Evolutionary conservation across 2,888 invertebrate species (phyloP), one percentile per base, ranked within the genome.

Genomic region (Heteropelma amictum): DNA sequence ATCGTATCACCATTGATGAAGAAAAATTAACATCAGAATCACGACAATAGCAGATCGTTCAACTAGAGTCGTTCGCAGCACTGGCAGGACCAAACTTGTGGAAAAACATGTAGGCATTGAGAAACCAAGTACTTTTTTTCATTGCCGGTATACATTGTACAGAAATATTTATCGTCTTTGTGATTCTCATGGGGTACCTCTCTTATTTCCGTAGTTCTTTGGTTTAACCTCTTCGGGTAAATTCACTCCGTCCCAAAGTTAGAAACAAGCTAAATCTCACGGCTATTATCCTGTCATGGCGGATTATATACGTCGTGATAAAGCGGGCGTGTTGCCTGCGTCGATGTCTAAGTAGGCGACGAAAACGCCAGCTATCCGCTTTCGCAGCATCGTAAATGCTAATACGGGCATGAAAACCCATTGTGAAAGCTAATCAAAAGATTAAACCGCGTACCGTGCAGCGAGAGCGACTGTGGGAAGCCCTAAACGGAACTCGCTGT

Each of bases 261-360:
- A 38, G 49, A 40, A 61, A 47, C 23, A 38, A 49, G 10, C 40
- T 30, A 19, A 42, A 64, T 28, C 28, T 42, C 19, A 8, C 21
- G 42, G 53, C 12, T 51, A 28, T 38, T 28, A 7, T 49, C 26
- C 21, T 21, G n/a, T n/a, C 21, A 40, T 2, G 40, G 63, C 35
- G 68, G 35, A 73, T 73, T 35, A 30, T n/a, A n/a, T 56, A 68
- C 33, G 49, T 26, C 58, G 56, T 68, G 68, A 68, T 64, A 63
- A 73, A 64, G 30, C 61, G 53, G 45, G 38, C 45, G 56, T 10
- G 49, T n/a, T 49, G 8, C 21, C 26, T 3, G 23, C 58, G 35
- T n/a, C 7, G n/a, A 58, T 58, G 64, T 64, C 63, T 64, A 38
- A 7, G 54, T 33, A 2, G 33, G 60, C 35, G 21, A 40, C 42